Base-by-base conservation (phyloP, 2,888 invertebrate species). In the Zonitis immaculata region DNA sequence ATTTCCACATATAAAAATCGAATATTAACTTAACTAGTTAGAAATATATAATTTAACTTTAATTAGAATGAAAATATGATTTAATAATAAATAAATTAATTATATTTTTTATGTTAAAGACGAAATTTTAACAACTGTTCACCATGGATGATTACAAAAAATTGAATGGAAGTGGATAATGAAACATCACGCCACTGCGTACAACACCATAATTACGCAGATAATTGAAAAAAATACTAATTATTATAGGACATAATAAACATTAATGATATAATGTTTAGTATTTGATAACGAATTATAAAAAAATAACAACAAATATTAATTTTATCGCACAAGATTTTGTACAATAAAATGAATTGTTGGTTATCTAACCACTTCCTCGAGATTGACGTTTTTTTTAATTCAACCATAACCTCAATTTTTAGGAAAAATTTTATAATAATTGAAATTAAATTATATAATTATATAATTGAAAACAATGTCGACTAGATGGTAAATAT, bases 401-500 rank as follows among this genome's bases (percentile, higher is more conserved):
- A 28, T 28, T 3, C 7, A 3, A 11, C n/a, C 2, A 28, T n/a
- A n/a, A 6, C 28, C 6, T 6, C 27, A 27, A 27, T 27, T 27
- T 27, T 27, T 6, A n/a, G n/a, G 22, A 5, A 22, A 22, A 22
- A 4, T 22, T 22, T 22, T 22, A 22, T 4, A 22, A 4, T 22
- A n/a, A n/a, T 22, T 22, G 5, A 22, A 22, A 22, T 22, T 4
- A 5, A 22, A 22, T 5, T 4, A 5, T 4, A 22, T 22, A 28
- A 28, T n/a, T n/a, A n/a, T n/a, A n/a, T n/a, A n/a, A 28, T n/a
- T n/a, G 3, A 28, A n/a, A 32, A 32, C 1, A 18, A 51, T 54
- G 54, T 54, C 54, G 2, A 54, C 54, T 9, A 32, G 54, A 51
- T 50, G 49, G 54, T 54, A 45, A 45, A 18, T 4, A 16, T 22